Evolutionary conservation across 1,140 invertebrate genomes (phyloP), one percentile per base, ranked within the genome.

Genomic region (Oedothorax gibbosus): DNA sequence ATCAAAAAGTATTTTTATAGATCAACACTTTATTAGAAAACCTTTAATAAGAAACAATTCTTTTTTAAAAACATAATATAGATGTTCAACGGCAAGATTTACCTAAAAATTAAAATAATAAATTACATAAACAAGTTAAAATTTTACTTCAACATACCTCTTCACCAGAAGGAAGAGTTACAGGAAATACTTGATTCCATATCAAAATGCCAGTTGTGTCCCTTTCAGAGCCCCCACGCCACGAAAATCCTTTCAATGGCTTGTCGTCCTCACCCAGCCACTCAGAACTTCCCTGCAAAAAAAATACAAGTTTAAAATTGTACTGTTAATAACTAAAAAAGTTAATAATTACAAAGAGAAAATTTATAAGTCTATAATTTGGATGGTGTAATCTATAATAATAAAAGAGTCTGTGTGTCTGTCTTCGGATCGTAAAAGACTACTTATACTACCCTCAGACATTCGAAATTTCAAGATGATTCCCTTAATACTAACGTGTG

Each of bases 201-300:
- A 99, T 93, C 8, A 98, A 91, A 76, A 99, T 97, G 14, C 97
- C 98, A 2, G 97, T 98, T 15, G 97, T 99, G 88, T 99, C 96
- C 76, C 97, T 91, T 89, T 98, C 97, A 0, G 96, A 96, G 49
- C 97, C 97, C 0, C 97, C 97, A 86, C 96, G 91, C 97, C 97
- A 99, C 18, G 95, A 95, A 90, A 99, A 99, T 0, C 91, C 89
- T 88, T 85, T 89, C 91, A 93, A 11, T 88, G 88, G 75, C 90
- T 90, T 14, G 88, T 87, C 0, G 89, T 90, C 64, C 90, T 85
- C 50, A 88, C 85, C 86, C 18, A 88, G 12, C 88, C 87, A 88
- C 76, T 80, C 83, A n/a, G 35, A n/a, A 20, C 14, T 11, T 7
- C 86, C 86, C 86, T 86, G 14, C 35, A 66, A 60, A 76, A 56